Percentiles rank a stretch among this genome's conserved stretches.
Conservation (phyloP, 92 coral and sea anemone genomes). For the Actinernus sp. region DNA sequence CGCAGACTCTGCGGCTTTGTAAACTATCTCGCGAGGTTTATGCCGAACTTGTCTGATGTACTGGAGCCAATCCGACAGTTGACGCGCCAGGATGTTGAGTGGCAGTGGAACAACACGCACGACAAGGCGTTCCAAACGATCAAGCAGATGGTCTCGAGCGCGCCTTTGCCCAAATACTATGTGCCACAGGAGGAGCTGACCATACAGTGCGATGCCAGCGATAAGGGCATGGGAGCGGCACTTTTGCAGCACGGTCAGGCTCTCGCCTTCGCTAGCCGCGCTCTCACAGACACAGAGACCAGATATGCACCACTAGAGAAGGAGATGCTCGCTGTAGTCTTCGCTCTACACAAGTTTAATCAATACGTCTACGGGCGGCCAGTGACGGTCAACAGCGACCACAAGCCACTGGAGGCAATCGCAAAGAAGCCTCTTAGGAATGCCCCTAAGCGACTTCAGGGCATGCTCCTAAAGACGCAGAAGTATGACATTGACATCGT, state of each 20-base stretch:
- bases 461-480: slow-evolving; percentile 21
- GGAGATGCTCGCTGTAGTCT: slow-evolving; percentile 28
- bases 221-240: slow-evolving; percentile 40
- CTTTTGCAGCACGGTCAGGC: slow-evolving; percentile 39
- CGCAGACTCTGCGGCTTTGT: slow-evolving; percentile 27
- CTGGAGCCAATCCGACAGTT: slow-evolving; percentile 58
- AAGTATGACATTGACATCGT: slow-evolving; percentile 26
- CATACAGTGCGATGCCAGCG: slow-evolving; percentile 38
- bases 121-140: slow-evolving; percentile 49
- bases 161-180: slow-evolving; percentile 70
- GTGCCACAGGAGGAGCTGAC: slow-evolving; percentile 51
- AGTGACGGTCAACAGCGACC: slow-evolving; percentile 25
- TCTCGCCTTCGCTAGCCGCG: slow-evolving; percentile 53
- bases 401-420: slow-evolving; percentile 43
- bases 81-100: slow-evolving; percentile 40
- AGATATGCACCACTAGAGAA: slow-evolving; percentile 43
- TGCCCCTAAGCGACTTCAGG: slow-evolving; percentile 12
- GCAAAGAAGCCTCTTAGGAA: slow-evolving; percentile 5
- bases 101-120: slow-evolving; percentile 70
- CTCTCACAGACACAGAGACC: slow-evolving; percentile 41
- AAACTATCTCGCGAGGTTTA: slow-evolving; percentile 49
- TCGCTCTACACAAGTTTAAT: slow-evolving; percentile 9
- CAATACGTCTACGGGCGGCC: slow-evolving; percentile 24
- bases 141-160: slow-evolving; percentile 34
- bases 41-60: slow-evolving; percentile 45